Base-by-base conservation (phyloP, 2,888 invertebrate genomes). In the Odontomyia ornata region DNA sequence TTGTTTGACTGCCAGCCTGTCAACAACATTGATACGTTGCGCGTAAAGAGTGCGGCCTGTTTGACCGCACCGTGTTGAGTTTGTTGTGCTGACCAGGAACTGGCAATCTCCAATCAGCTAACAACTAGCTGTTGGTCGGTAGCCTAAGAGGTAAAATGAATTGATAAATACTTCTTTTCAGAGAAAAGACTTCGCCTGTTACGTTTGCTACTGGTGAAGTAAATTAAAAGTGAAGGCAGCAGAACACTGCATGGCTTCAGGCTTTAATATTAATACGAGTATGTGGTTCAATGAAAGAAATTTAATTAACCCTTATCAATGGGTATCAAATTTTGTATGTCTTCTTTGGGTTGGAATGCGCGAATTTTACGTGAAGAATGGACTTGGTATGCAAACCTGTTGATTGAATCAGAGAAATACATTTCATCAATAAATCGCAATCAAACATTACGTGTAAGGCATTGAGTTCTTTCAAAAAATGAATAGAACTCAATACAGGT, bases 1-100 rank as follows among this genome's bases (percentile, higher is more conserved):
- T 30, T 56, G 28, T 72, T 72, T 72, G 69, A 69, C 69, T 47
- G 69, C 23, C 36, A 25, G 69, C 25, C 25, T 69, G 69, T 69
- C 69, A 25, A 43, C 69, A 47, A 47, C 28, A 52, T 30, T 57
- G 73, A 73, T 73, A 60, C 18, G 28, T 69, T 46, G 47, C 18
- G 15, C 67, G 23, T 47, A 71, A 25, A 47, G 52, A 52, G 52
- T 18, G 52, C n/a, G n/a, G 15, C 52, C 18, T 18, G 52, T 52
- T 52, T 52, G 15, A 52, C 52, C 52, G 52, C 52, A 52, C n/a
- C 36, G 36, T 36, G 36, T 36, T 36, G 36, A 36, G 18, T n/a
- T 18, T 52, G n/a, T 52, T 52, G 52, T 52, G n/a, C 9, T 36
- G 36, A 9, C 52, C 52, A 52, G 52, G 52, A 13, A 52, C 52